These are phyloP conservation scores for Mythimna loreyi DNA, from an alignment of 2,888 invertebrate genomes.

Conservation along the genomic window DNA sequence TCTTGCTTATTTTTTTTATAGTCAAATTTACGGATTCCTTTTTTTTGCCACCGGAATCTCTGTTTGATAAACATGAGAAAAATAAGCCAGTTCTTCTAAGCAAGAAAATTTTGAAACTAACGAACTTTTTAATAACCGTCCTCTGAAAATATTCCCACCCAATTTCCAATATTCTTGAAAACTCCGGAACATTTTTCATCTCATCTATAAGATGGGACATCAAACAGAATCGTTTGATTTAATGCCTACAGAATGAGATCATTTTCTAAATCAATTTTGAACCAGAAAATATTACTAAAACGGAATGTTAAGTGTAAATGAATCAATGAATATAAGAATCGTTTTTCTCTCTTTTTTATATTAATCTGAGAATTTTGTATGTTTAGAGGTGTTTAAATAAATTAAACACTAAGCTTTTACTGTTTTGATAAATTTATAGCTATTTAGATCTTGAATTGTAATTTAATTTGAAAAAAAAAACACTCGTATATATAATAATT, in stretches of 20 bases:
- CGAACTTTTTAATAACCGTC: conserved; percentile 25
- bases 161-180: conserved; percentile 41
- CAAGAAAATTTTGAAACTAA: not conserved
- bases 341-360: not conserved
- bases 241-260: conserved; percentile 54
- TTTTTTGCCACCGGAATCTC: too few relatives aligned
- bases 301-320: not conserved
- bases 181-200: conserved; percentile 53
- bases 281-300: conserved; percentile 21
- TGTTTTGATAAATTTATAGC: not conserved
- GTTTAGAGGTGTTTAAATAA: not conserved
- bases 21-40: too few relatives aligned
- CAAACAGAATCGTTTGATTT: conserved; percentile 56
- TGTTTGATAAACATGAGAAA: too few relatives aligned
- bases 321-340: conserved; percentile 19
- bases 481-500: too few relatives aligned
- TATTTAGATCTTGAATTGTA: not conserved
- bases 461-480: too few relatives aligned
- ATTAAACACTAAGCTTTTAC: too few relatives aligned
- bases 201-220: conserved; percentile 54
- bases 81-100: too few relatives aligned
- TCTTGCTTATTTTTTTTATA: too few relatives aligned
- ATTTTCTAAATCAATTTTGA: conserved; percentile 54
- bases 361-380: not conserved
- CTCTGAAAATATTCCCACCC: conserved; percentile 5